Percentiles rank a stretch among this genome's conserved stretches.
These are phyloP conservation scores for Neomorphus geoffroyi DNA, from an alignment of 2,797 vertebrate species.

Conservation along the genomic window DNA sequence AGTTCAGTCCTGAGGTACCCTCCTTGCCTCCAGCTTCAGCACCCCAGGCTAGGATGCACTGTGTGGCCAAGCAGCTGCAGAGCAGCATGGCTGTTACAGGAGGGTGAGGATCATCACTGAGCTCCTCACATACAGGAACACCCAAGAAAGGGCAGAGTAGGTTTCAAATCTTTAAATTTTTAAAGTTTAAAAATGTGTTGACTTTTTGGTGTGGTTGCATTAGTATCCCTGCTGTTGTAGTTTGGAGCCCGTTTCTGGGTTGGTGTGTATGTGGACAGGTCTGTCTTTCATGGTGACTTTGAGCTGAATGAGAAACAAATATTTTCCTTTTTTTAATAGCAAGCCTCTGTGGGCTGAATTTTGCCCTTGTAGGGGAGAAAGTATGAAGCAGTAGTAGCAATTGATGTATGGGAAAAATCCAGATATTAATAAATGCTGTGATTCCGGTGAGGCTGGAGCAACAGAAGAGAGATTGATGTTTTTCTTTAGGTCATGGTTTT, in stretches of 20 bases:
- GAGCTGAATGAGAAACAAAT: neutral
- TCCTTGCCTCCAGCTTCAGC: neutral
- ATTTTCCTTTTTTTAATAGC: neutral
- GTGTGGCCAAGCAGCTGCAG: fast-evolving
- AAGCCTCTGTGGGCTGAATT: neutral
- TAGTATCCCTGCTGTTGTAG: neutral
- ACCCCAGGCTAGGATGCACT: neutral
- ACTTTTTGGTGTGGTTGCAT: neutral
- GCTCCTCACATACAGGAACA: fast-evolving
- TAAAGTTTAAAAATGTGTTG: neutral
- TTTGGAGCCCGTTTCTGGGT: neutral
- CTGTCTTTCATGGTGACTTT: neutral
- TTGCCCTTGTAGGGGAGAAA: slow-evolving; percentile 10
- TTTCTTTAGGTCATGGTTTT: slow-evolving; percentile 5
- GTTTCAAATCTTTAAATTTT: neutral
- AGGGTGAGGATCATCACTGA: fast-evolving
- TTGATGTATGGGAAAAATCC: slow-evolving; percentile 7
- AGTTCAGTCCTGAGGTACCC: fast-evolving
- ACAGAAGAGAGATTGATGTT: neutral
- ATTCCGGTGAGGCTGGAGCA: neutral
- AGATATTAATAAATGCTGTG: slow-evolving; percentile 2
- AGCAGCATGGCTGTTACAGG: fast-evolving
- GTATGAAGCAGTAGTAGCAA: neutral
- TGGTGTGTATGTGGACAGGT: neutral
- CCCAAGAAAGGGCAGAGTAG: neutral